Conservation (phyloP, 2,888 invertebrate species). For the Ectemnius cavifrons region DNA sequence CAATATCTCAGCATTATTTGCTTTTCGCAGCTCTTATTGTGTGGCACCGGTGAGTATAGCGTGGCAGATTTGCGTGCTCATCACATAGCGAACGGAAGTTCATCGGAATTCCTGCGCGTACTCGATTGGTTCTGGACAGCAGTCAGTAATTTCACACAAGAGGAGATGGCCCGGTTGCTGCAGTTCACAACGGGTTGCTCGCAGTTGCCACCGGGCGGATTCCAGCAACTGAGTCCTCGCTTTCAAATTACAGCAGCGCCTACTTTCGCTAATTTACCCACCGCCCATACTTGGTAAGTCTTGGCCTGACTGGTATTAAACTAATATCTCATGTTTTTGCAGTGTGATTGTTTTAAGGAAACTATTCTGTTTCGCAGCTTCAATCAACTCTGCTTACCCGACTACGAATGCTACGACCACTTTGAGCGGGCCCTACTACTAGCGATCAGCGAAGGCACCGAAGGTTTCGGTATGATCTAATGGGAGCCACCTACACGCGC, state of each 20-base stretch:
- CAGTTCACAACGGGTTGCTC: slow-evolving; percentile 97
- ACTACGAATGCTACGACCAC: slow-evolving; percentile 95
- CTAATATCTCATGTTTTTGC: not conserved
- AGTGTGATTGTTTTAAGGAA: slow-evolving; percentile 2
- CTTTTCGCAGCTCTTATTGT: slow-evolving; percentile 87
- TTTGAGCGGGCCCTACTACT: slow-evolving; percentile 93
- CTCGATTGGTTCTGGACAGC: slow-evolving; percentile 96
- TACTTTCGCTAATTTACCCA: slow-evolving; percentile 93
- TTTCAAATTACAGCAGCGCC: slow-evolving; percentile 96
- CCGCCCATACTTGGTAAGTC: slow-evolving; percentile 93
- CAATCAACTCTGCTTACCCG: slow-evolving; percentile 96
- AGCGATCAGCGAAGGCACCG: slow-evolving; percentile 96
- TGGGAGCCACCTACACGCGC: slow-evolving; percentile 8
- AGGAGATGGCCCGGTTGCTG: slow-evolving; percentile 94
- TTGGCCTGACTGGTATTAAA: too few species aligned
- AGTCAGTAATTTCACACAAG: slow-evolving; percentile 91
- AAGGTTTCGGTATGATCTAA: slow-evolving; percentile 92
- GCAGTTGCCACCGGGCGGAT: slow-evolving; percentile 94
- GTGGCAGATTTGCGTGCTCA: slow-evolving; percentile 93
- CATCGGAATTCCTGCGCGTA: slow-evolving; percentile 90
- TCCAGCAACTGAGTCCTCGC: slow-evolving; percentile 92
- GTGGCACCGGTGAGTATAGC: slow-evolving; percentile 95
- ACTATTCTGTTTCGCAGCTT: slow-evolving; percentile 82
- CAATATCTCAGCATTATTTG: slow-evolving; percentile 22
- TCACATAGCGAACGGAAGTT: slow-evolving; percentile 90